Conservation (phyloP, 1,140 invertebrate genomes). For the Drosophila arawakana region DNA sequence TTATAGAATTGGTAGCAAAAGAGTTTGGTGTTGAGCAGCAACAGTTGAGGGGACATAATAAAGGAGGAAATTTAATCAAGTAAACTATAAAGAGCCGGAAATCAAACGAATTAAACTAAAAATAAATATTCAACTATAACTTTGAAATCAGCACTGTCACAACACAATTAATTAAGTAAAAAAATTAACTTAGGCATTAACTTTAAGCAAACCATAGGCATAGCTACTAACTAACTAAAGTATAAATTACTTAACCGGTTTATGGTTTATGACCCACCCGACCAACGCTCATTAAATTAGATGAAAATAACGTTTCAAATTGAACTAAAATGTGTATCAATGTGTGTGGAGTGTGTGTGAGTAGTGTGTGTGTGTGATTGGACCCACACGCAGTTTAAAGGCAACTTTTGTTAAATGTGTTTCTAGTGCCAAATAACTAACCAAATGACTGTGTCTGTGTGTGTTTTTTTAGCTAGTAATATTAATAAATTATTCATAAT, state of each 20-base stretch:
- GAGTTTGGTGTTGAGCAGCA: no score
- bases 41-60: no score
- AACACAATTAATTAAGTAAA: not conserved
- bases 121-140: no score
- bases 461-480: conserved; percentile 24
- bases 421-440: conserved; percentile 52
- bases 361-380: conserved; percentile 53
- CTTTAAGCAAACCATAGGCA: conserved; percentile 49
- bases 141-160: not conserved
- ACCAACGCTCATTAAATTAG: conserved; percentile 65
- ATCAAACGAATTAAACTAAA: no score
- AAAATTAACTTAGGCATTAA: conserved; percentile 32
- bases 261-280: conserved; percentile 50
- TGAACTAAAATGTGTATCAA: conserved; percentile 52
- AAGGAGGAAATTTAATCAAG: no score
- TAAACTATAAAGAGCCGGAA: no score
- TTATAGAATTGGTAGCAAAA: not conserved
- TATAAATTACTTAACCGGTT: conserved; percentile 65
- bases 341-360: conserved; percentile 20
- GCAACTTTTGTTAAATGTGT: conserved; percentile 57
- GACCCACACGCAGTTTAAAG: conserved; percentile 71
- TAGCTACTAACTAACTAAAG: conserved; percentile 43
- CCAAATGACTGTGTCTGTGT: conserved; percentile 55
- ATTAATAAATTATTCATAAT: conserved; percentile 3
- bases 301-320: conserved; percentile 58